These are phyloP conservation scores for Malthinus flaveolus DNA, from an alignment of 2,888 invertebrate species.

Conservation along the genomic window DNA sequence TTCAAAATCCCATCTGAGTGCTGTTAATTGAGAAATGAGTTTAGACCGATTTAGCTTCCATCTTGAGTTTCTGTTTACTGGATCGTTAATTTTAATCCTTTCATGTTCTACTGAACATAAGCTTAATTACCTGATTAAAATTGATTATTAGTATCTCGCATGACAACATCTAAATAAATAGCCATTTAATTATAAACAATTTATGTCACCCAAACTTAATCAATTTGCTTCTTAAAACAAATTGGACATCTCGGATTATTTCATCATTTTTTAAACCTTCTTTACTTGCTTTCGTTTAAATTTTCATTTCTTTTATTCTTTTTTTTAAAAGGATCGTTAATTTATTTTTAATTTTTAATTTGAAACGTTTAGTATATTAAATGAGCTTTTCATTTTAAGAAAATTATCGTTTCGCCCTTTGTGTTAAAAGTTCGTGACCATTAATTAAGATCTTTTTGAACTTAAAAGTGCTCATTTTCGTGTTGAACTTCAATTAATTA, in stretches of 20 bases:
- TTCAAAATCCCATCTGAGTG: constrained; percentile 10
- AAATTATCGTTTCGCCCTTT: no score
- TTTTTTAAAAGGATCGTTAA: no score
- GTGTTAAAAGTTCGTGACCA: no score
- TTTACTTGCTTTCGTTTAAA: not conserved
- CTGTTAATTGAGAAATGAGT: constrained; percentile 23
- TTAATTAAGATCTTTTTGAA: no score
- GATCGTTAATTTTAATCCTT: constrained; percentile 29
- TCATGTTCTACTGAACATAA: constrained; percentile 23
- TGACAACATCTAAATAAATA: constrained; percentile 10
- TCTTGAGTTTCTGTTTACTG: constrained; percentile 25
- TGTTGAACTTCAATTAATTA: no score
- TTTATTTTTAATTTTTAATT: no score
- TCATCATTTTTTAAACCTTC: not conserved
- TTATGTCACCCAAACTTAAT: not conserved
- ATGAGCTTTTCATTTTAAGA: no score
- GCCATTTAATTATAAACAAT: not conserved
- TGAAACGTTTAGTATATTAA: no score
- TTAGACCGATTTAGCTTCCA: constrained; percentile 19
- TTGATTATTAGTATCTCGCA: constrained; percentile 14
- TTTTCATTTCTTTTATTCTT: not conserved
- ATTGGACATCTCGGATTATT: constrained; percentile 1
- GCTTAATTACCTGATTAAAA: constrained; percentile 25
- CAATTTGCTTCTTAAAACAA: not conserved
- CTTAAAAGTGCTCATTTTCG: no score